Evolutionary conservation across 2,113 vertebrate genomes (phyloP).

Genomic region (Anolis carolinensis): DNA sequence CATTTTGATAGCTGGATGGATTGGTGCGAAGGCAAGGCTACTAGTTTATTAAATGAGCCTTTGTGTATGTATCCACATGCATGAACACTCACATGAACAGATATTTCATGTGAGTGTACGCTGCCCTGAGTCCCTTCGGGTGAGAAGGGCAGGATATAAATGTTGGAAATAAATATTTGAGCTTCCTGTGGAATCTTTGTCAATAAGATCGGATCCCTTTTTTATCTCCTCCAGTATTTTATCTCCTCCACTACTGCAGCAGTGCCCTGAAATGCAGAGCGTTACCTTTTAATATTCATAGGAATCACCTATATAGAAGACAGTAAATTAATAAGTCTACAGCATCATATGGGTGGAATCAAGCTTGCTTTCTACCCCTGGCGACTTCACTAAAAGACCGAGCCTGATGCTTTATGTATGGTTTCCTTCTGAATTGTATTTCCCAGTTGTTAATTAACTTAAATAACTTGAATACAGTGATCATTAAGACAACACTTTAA

Average conservation of each 20-base stretch:
- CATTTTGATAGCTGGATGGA: not conserved
- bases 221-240: no score
- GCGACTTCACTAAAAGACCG: not conserved
- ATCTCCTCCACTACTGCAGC: not conserved
- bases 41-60: not conserved
- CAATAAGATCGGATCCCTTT: no score
- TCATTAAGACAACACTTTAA: not conserved
- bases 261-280: not conserved
- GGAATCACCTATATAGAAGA: not conserved
- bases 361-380: not conserved
- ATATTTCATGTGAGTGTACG: no score
- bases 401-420: not conserved
- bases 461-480: not conserved
- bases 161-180: no score
- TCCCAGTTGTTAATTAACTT: not conserved
- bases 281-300: not conserved
- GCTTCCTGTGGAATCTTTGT: not conserved
- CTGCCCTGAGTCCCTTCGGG: no score
- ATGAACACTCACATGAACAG: not conserved
- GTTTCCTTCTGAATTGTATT: not conserved
- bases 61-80: not conserved
- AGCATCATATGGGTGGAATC: not conserved
- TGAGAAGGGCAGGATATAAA: no score
- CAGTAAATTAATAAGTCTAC: not conserved
- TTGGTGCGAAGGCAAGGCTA: not conserved